Conservation (phyloP, 2,113 vertebrate species). For the Paradoxurus hermaphroditus region DNA sequence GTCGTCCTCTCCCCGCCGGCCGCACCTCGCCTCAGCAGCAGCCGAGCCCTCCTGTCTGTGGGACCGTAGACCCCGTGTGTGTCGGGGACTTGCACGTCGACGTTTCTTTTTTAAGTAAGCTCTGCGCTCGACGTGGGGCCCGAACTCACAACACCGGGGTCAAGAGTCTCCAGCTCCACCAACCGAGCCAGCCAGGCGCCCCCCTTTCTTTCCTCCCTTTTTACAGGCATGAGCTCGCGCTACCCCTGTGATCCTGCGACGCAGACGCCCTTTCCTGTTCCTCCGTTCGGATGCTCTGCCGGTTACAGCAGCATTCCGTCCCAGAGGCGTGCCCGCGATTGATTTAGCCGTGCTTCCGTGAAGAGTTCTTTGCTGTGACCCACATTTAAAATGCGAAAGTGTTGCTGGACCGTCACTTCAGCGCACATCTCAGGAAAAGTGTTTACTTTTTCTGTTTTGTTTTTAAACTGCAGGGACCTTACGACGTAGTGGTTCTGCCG, state of each 20-base stretch:
- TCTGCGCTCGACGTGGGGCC: background rate
- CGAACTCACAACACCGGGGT: background rate
- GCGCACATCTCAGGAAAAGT: background rate
- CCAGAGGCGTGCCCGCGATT: background rate
- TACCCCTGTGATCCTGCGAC: background rate
- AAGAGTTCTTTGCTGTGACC: background rate
- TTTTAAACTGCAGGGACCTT: slow-evolving; percentile 89
- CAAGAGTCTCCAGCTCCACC: background rate
- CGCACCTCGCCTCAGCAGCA: background rate
- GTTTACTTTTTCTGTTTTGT: background rate
- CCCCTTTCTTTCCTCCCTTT: background rate
- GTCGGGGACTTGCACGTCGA: background rate
- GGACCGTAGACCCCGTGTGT: background rate
- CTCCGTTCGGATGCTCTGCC: background rate
- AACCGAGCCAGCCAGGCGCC: background rate
- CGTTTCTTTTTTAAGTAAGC: background rate
- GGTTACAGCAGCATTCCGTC: background rate
- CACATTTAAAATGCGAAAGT: background rate
- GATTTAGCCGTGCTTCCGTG: background rate
- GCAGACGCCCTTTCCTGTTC: background rate
- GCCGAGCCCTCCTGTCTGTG: background rate
- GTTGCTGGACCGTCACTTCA: background rate
- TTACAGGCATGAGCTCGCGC: background rate
- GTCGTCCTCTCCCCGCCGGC: fast-evolving
- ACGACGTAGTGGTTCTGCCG: slow-evolving; percentile 94